These are phyloP conservation scores for Pomacea canaliculata DNA, from an alignment of 2,888 invertebrate genomes.

Conservation along the genomic window DNA sequence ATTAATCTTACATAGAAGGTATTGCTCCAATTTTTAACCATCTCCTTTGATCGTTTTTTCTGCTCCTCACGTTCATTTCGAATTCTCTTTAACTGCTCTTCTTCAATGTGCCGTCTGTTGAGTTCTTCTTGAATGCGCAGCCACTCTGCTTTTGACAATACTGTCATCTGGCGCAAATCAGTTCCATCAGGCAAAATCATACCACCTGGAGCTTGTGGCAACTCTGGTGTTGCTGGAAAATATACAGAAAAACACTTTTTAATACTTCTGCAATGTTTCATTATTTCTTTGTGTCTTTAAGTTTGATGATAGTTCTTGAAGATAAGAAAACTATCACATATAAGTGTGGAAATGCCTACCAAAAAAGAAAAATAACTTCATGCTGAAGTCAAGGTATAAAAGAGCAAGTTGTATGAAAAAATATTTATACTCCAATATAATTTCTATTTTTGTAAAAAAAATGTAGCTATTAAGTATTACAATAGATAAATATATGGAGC, in stretches of 20 bases:
- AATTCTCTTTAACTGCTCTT: constrained; percentile 54
- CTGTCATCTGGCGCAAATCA: constrained; percentile 62
- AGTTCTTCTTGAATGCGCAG: constrained; percentile 66
- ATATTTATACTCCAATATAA: too few species aligned
- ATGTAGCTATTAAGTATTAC: too few species aligned
- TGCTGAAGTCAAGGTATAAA: too few species aligned
- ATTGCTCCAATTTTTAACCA: constrained; percentile 69
- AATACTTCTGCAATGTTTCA: background rate
- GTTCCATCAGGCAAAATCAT: constrained; percentile 47
- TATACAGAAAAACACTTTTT: constrained; percentile 10
- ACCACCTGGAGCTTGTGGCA: constrained; percentile 31
- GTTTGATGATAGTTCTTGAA: background rate
- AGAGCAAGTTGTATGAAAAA: too few species aligned
- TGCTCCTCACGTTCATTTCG: constrained; percentile 61
- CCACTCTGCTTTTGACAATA: constrained; percentile 66
- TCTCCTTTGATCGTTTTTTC: constrained; percentile 64
- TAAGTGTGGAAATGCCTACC: too few species aligned
- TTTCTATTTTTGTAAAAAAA: too few species aligned
- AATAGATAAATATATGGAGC: too few species aligned
- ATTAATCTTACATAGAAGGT: constrained; percentile 64
- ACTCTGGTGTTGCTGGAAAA: constrained; percentile 36
- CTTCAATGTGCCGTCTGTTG: constrained; percentile 63
- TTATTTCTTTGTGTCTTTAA: background rate
- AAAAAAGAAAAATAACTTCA: too few species aligned
- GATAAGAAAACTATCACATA: too few species aligned